Conservation (phyloP, 1,140 invertebrate genomes). For the Andrena cerasifolii region DNA sequence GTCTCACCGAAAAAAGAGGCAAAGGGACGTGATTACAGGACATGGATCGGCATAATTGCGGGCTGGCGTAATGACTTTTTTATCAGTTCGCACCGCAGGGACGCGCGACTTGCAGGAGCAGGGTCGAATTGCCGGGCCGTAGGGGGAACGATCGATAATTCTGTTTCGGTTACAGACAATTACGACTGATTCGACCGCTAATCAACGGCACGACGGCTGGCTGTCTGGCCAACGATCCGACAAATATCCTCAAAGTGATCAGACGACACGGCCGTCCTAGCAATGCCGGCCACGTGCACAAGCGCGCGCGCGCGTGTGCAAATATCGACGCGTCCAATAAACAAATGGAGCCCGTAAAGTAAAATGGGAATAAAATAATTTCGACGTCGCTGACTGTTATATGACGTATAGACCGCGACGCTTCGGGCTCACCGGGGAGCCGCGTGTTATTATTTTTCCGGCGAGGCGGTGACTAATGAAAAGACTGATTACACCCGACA, state of each 20-base stretch:
- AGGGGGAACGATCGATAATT: conserved; percentile 73
- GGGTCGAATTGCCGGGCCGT: conserved; percentile 23
- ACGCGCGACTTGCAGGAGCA: conserved; percentile 53
- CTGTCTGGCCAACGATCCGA: conserved; percentile 60
- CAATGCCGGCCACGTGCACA: not conserved
- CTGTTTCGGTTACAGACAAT: conserved; percentile 76
- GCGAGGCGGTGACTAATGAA: not conserved
- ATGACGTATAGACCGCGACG: not conserved
- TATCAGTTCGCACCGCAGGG: conserved; percentile 36
- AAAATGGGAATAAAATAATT: conserved; percentile 27
- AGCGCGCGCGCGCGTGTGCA: not conserved
- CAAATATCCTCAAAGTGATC: conserved; percentile 67
- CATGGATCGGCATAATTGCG: conserved; percentile 8
- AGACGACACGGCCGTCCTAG: conserved; percentile 45
- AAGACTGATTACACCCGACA: not conserved
- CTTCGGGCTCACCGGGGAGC: not conserved
- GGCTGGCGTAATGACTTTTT: conserved; percentile 55
- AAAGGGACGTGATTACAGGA: not conserved
- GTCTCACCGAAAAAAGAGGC: not conserved
- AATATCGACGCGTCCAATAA: conserved; percentile 36
- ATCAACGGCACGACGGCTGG: conserved; percentile 68
- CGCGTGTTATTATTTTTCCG: conserved; percentile 4
- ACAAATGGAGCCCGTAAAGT: conserved; percentile 22
- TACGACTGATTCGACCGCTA: conserved; percentile 78
- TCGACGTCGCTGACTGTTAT: not conserved